phyloP scores from a whole-genome alignment of 53 echinoderm and acorn worm species.

The Astropecten irregularis region DNA sequence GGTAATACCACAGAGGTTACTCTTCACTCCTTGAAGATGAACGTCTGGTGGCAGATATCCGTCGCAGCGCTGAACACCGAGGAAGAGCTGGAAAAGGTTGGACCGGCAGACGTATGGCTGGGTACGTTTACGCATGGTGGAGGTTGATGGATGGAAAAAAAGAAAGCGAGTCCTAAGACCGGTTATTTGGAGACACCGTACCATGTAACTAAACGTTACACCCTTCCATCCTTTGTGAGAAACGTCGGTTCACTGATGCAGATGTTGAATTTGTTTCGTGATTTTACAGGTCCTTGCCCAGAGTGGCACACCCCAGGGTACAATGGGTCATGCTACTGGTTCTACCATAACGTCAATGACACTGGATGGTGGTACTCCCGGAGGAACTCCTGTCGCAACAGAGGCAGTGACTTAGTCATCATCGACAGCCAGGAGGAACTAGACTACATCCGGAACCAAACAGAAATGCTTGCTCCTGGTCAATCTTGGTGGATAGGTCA shows the following conservation, averaged over 20 bases:
- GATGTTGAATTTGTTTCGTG: too few species aligned
- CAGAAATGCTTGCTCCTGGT: not conserved
- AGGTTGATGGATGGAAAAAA: too few species aligned
- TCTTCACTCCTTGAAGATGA: not conserved
- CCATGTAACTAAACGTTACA: too few species aligned
- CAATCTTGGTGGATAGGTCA: conserved; percentile 38
- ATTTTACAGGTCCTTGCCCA: conserved; percentile 45
- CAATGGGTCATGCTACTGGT: conserved; percentile 64
- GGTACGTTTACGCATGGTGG: too few species aligned
- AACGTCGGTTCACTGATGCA: too few species aligned
- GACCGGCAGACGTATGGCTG: not conserved
- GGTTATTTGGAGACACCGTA: too few species aligned
- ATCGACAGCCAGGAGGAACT: conserved; percentile 68
- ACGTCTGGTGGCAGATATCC: not conserved
- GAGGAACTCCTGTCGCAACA: conserved; percentile 28
- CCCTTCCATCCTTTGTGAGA: too few species aligned
- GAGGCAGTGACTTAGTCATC: conserved; percentile 67
- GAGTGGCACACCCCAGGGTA: conserved; percentile 47
- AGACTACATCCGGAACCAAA: conserved; percentile 55
- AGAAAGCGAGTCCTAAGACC: too few species aligned
- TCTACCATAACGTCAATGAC: not conserved
- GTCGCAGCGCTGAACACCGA: not conserved
- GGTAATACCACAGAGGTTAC: not conserved
- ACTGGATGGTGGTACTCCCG: conserved; percentile 57
- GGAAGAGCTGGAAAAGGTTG: conserved; percentile 13